Conservation (phyloP, 2,888 invertebrate genomes). For the Gandaritis pyraliata region DNA sequence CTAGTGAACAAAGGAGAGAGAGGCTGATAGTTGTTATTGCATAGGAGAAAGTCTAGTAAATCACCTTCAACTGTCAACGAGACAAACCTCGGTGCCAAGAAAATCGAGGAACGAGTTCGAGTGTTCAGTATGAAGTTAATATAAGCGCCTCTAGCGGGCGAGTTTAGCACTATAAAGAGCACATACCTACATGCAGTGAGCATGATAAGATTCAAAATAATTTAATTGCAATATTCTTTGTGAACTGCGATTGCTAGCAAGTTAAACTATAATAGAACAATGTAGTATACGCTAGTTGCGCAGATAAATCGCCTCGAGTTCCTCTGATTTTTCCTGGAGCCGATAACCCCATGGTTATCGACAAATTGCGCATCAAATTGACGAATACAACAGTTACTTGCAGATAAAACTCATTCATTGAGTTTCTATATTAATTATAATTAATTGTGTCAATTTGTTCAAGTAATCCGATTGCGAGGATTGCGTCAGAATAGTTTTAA, state of each 20-base stretch:
- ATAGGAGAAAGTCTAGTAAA: no score
- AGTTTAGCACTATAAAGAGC: no score
- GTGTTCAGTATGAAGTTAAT: no score
- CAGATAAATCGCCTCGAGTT: constrained; percentile 65
- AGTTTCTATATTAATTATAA: constrained; percentile 20
- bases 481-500: constrained; percentile 11
- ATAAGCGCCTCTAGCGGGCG: no score
- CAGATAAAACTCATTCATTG: constrained; percentile 33
- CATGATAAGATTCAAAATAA: background rate
- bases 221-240: background rate
- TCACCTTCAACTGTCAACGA: no score
- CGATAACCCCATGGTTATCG: constrained; percentile 62
- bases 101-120: no score
- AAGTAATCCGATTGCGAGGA: constrained; percentile 14
- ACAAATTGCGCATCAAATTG: constrained; percentile 53
- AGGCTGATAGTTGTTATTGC: background rate
- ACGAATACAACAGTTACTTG: constrained; percentile 15
- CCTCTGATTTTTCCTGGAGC: constrained; percentile 58
- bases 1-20: background rate
- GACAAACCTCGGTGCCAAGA: no score
- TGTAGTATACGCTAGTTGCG: constrained; percentile 60
- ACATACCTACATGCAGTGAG: no score
- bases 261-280: constrained; percentile 5
- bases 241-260: constrained; percentile 1
- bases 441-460: constrained; percentile 19